Conservation (phyloP, 2,113 vertebrate genomes). For the Otis tarda region DNA sequence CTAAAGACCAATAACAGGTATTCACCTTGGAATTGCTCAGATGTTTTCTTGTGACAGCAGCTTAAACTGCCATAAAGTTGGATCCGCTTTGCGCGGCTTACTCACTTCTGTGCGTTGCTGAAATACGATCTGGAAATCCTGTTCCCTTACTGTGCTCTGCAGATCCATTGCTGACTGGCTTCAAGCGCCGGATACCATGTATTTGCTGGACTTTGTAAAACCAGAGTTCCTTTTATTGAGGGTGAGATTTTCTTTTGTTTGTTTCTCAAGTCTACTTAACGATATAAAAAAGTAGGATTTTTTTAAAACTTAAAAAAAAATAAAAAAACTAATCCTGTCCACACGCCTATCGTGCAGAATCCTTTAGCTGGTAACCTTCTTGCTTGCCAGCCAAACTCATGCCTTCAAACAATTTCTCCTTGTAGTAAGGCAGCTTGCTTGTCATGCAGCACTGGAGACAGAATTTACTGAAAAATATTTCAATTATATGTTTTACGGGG, state of each 20-base stretch:
- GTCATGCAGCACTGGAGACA: not conserved
- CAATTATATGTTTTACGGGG: not conserved
- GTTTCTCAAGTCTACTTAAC: not conserved
- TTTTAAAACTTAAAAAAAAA: too few relatives aligned
- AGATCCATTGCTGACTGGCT: slow-evolving; percentile 99
- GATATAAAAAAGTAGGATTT: not conserved
- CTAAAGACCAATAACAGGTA: slow-evolving; percentile 98
- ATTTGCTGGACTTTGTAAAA: slow-evolving; percentile 96
- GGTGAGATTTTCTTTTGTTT: slow-evolving; percentile 72
- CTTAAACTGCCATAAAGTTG: not conserved
- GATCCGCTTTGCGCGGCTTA: not conserved
- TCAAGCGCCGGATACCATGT: slow-evolving; percentile 96
- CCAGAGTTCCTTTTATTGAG: slow-evolving; percentile 95
- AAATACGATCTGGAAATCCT: not conserved
- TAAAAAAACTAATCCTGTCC: not conserved
- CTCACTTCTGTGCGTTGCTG: not conserved
- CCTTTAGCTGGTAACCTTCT: not conserved
- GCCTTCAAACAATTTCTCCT: not conserved
- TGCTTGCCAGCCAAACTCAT: not conserved
- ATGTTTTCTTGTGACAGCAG: not conserved
- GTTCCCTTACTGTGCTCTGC: not conserved
- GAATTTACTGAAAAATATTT: not conserved
- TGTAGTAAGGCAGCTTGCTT: not conserved
- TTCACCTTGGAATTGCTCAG: not conserved
- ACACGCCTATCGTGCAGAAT: not conserved